phyloP scores from a whole-genome alignment of 2,113 vertebrate genomes.

The Pholis gunnellus region DNA sequence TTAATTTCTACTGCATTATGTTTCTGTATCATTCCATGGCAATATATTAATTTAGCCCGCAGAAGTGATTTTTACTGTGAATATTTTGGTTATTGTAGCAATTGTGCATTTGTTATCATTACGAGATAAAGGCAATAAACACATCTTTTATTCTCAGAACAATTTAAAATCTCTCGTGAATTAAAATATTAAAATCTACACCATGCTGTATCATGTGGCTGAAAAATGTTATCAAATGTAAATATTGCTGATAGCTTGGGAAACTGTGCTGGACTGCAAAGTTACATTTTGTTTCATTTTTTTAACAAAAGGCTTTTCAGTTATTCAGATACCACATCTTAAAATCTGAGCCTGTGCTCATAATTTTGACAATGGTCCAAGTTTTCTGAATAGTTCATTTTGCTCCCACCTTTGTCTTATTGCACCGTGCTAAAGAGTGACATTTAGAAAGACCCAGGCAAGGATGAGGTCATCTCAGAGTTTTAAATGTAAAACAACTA shows the following conservation, averaged over 20 bases:
- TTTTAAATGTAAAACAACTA: too few relatives aligned
- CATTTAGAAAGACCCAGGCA: too few relatives aligned
- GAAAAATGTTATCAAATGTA: background rate
- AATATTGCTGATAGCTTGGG: too few relatives aligned
- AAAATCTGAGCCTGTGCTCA: too few relatives aligned
- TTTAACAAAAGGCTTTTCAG: too few relatives aligned
- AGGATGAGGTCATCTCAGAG: too few relatives aligned
- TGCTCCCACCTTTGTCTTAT: too few relatives aligned
- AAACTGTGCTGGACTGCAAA: too few relatives aligned
- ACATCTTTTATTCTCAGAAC: background rate
- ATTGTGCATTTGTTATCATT: background rate
- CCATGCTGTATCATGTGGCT: background rate
- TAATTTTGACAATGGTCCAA: too few relatives aligned
- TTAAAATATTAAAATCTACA: background rate
- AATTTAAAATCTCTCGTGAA: background rate
- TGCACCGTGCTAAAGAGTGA: too few relatives aligned
- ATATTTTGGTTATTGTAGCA: background rate
- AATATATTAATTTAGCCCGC: background rate
- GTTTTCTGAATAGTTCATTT: too few relatives aligned
- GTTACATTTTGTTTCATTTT: too few relatives aligned
- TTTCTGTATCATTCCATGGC: background rate
- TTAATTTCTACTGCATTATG: background rate
- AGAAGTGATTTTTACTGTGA: background rate
- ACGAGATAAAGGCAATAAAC: background rate
- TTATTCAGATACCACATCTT: background rate